Base-by-base conservation (phyloP, 2,888 invertebrate species). In the Lithophane socia region DNA sequence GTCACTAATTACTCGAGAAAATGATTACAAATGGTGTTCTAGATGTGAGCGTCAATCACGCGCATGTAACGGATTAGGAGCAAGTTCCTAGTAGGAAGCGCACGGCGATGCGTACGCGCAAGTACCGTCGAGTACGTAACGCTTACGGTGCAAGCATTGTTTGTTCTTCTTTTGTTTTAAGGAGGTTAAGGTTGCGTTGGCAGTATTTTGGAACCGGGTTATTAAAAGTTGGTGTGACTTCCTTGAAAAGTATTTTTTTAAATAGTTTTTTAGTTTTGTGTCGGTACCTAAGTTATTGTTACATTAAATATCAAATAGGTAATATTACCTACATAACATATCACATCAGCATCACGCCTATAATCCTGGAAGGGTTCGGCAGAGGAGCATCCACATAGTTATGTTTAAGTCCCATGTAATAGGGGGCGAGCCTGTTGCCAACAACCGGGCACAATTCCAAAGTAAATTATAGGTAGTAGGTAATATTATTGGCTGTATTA, bases 31-130 rank as follows among this genome's bases (percentile, higher is more conserved):
- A 67, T 75, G 61, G 13, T 16, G 21, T 52, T 24, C 37, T 79
- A 75, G 67, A 73, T 42, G 76, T 52, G 10, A 49, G 29, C 70
- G 74, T 86, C 77, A 79, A 63, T 88, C 86, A 86, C 13, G 64
- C 63, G 52, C 60, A 68, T 65, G 72, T 84, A 72, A 86, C 85
- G 85, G 75, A 73, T 86, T 73, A 77, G 73, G 21, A 75, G 69
- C 61, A 24, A 85, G 85, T 85, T 85, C 87, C 85, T 87, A 63
- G 63, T 86, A 87, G 87, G 85, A 87, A 85, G 87, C 76, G 56
- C 42, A 52, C 24, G n/a, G 76, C n/a, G 12, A 49, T 79, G 87
- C 77, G 78, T 72, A 54, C 24, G 87, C 78, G 82, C 75, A 75
- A 47, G 77, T 86, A 84, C 77, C 8, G 73, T 54, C 64, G 49